Conservation (phyloP, 2,797 vertebrate genomes). For the Sciurus vulgaris region DNA sequence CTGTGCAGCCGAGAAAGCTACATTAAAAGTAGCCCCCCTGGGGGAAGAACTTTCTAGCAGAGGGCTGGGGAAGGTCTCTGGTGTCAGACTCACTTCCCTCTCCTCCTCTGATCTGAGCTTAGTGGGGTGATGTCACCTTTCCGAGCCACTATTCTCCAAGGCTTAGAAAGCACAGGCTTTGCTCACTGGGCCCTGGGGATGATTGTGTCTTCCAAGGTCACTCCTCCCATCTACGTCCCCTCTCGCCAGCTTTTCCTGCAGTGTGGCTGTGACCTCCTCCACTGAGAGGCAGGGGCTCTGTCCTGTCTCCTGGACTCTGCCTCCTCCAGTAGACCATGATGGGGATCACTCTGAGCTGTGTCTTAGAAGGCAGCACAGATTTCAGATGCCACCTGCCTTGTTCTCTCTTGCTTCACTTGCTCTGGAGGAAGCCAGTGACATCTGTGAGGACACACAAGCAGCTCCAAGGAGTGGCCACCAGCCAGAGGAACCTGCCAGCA, state of each 20-base stretch:
- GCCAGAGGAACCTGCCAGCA: too few species aligned
- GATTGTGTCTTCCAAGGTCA: not conserved
- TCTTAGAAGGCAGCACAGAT: not conserved
- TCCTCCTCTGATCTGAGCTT: not conserved
- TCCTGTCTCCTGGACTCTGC: not conserved
- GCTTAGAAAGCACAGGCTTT: not conserved
- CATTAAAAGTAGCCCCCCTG: too few species aligned
- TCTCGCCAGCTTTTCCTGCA: not conserved
- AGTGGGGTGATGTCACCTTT: not conserved
- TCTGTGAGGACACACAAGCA: not conserved
- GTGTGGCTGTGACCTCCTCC: not conserved
- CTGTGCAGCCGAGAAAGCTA: not conserved
- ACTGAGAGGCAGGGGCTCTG: not conserved
- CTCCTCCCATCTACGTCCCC: accelerated
- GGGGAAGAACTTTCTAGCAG: not conserved
- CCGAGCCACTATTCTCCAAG: not conserved
- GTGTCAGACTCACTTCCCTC: accelerated
- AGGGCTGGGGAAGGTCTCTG: not conserved
- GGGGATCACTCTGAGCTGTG: not conserved
- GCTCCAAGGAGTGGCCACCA: too few species aligned
- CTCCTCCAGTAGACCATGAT: not conserved
- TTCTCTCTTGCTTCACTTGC: not conserved
- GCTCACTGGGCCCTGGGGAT: not conserved
- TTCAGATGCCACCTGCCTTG: not conserved
- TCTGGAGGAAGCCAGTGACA: not conserved